These are phyloP conservation scores for Cephus spinipes DNA, from an alignment of 2,888 invertebrate species.

Conservation along the genomic window DNA sequence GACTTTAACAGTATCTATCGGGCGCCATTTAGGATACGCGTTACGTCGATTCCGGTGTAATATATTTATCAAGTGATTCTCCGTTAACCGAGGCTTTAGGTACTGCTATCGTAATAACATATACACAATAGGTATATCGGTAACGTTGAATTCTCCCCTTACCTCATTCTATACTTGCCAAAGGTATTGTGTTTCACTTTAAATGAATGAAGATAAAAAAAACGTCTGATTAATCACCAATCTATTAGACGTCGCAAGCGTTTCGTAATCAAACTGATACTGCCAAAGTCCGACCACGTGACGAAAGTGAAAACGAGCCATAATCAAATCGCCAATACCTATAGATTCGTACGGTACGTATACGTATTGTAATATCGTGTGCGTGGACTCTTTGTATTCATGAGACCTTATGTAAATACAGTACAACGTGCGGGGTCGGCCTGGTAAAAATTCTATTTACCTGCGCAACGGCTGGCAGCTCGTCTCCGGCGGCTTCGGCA, in stretches of 20 bases:
- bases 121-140: background rate
- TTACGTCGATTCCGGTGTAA: background rate
- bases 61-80: background rate
- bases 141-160: background rate
- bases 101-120: background rate
- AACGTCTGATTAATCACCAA: background rate
- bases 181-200: background rate
- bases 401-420: slow-evolving; percentile 30
- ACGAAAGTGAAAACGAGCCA: background rate
- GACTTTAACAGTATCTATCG: background rate
- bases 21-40: background rate
- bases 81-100: background rate
- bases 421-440: background rate
- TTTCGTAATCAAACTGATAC: background rate
- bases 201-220: background rate
- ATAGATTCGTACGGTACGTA: background rate
- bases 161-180: background rate
- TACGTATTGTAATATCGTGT: background rate
- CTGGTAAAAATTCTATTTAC: background rate
- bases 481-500: background rate
- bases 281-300: background rate
- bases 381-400: slow-evolving; percentile 29
- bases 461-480: background rate
- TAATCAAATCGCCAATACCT: background rate
- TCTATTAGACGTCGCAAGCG: background rate